Evolutionary conservation across 2,797 vertebrate genomes (phyloP).

Genomic region (Betta splendens): DNA sequence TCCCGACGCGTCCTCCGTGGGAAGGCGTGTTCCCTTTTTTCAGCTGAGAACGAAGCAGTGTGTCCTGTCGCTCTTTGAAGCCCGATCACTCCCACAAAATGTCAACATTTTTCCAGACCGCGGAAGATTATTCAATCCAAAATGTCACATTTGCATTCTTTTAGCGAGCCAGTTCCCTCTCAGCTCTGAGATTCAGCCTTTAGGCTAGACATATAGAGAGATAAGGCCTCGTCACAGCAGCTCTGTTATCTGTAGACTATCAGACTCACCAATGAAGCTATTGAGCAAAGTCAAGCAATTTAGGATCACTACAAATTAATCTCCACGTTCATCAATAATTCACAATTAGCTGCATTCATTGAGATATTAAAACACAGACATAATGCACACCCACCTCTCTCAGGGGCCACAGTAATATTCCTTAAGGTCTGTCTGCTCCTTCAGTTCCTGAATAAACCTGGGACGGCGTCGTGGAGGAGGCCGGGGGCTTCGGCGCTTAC

Average conservation of each 20-base stretch:
- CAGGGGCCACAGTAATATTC: slow-evolving; percentile 30
- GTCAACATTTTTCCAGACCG: slow-evolving; percentile 60
- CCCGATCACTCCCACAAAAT: slow-evolving; percentile 49
- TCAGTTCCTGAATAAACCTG: slow-evolving; percentile 47
- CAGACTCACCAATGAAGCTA: slow-evolving; percentile 14
- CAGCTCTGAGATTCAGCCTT: slow-evolving; percentile 45
- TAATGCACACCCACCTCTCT: slow-evolving; percentile 22
- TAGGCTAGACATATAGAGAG: slow-evolving; percentile 43
- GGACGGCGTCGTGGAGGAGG: slow-evolving; percentile 40
- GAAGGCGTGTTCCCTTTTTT: not conserved
- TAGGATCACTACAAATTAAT: slow-evolving; percentile 16
- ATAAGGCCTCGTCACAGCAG: slow-evolving; percentile 20
- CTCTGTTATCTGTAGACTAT: slow-evolving; percentile 19
- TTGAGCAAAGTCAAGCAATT: slow-evolving; percentile 1
- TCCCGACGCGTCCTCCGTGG: slow-evolving; percentile 13
- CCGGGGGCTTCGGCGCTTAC: slow-evolving; percentile 30
- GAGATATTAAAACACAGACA: slow-evolving; percentile 12
- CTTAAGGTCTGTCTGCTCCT: slow-evolving; percentile 20
- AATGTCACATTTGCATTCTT: slow-evolving; percentile 76
- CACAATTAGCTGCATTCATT: too few relatives aligned
- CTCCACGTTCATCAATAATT: too few relatives aligned
- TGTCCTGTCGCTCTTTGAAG: slow-evolving; percentile 31
- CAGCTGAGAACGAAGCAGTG: slow-evolving; percentile 11
- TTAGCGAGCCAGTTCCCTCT: slow-evolving; percentile 30
- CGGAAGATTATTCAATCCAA: slow-evolving; percentile 52